phyloP scores from a whole-genome alignment of 2,797 vertebrate genomes.

The Tenualosa ilisha region DNA sequence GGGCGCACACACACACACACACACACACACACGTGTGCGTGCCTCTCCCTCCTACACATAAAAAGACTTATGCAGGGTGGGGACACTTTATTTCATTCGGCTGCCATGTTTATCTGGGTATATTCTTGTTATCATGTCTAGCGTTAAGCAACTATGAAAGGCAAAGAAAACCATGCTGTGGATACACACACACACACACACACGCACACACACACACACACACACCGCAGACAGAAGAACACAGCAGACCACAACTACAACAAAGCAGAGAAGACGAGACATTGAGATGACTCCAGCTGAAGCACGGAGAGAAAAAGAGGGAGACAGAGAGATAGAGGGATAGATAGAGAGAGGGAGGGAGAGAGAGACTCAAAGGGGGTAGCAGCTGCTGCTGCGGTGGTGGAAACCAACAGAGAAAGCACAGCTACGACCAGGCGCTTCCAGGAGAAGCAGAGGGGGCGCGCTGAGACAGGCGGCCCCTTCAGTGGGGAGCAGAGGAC shows the following conservation, averaged over 20 bases:
- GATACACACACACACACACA: too few species aligned
- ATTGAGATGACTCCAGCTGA: not conserved
- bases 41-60: not conserved
- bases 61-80: not conserved
- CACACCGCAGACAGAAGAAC: not conserved
- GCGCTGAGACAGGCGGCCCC: not conserved
- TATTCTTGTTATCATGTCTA: not conserved
- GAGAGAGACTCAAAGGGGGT: not conserved
- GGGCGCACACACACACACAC: not conserved
- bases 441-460: too few species aligned
- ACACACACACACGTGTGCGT: not conserved
- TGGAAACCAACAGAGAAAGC: too few species aligned
- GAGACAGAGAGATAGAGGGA: not conserved
- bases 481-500: not conserved
- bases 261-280: not conserved
- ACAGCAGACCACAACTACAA: not conserved
- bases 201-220: not conserved
- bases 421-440: too few species aligned
- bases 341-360: not conserved
- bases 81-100: not conserved
- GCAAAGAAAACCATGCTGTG: not conserved
- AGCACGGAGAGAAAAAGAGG: not conserved
- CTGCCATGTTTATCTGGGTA: not conserved
- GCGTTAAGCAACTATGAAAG: not conserved
- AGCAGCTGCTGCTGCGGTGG: not conserved